A percentile compares a stretch with the other conserved stretches of the same genome.
phyloP scores from a whole-genome alignment of 2,888 invertebrate genomes.

The Boloria selene region DNA sequence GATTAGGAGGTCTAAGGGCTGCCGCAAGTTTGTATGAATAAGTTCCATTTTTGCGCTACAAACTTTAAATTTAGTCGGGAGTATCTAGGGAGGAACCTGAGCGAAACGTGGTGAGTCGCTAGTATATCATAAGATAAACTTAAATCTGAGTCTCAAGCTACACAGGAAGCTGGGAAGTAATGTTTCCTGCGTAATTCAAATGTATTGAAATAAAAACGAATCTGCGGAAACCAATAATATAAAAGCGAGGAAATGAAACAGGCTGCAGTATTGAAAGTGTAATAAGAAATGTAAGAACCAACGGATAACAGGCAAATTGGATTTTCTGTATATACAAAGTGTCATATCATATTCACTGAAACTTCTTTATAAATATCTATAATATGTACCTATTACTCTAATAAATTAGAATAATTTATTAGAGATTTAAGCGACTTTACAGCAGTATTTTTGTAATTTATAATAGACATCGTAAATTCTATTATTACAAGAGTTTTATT shows the following conservation, averaged over 20 bases:
- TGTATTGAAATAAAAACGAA: slow-evolving; percentile 25
- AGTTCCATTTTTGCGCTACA: too few species aligned
- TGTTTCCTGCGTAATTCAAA: slow-evolving; percentile 26
- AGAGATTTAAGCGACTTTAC: background rate
- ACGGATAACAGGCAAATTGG: slow-evolving; percentile 22
- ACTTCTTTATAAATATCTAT: slow-evolving; percentile 10
- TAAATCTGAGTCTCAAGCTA: slow-evolving; percentile 8
- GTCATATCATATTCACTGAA: background rate
- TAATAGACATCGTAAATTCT: too few species aligned
- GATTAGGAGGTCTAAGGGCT: too few species aligned
- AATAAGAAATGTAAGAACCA: slow-evolving; percentile 22
- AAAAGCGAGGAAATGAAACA: slow-evolving; percentile 26
- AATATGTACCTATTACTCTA: background rate
- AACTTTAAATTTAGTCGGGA: too few species aligned
- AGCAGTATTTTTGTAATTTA: too few species aligned
- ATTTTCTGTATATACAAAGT: slow-evolving; percentile 10
- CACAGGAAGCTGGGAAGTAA: slow-evolving; percentile 21
- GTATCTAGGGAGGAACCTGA: too few species aligned
- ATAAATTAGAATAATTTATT: background rate
- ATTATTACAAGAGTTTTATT: too few species aligned
- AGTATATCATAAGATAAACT: slow-evolving; percentile 1
- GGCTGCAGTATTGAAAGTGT: slow-evolving; percentile 20
- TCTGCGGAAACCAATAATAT: slow-evolving; percentile 24
- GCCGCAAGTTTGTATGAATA: too few species aligned
- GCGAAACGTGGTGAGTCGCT: too few species aligned